These are phyloP conservation scores for Agelastica alni DNA, from an alignment of 2,888 invertebrate genomes.

Conservation along the genomic window DNA sequence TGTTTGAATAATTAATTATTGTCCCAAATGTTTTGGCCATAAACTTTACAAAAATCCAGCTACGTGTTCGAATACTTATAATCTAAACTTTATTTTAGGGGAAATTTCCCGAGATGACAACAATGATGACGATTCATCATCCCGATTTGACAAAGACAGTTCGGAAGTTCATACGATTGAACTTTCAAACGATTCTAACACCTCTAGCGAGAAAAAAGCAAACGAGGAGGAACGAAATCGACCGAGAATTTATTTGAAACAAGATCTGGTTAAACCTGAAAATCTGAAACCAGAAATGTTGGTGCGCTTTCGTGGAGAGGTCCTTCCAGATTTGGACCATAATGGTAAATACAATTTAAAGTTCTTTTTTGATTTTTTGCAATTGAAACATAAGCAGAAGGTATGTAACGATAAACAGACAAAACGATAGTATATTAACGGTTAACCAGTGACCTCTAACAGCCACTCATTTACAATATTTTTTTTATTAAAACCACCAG, in stretches of 20 bases:
- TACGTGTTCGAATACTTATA: neutral
- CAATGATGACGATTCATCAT: constrained; percentile 35
- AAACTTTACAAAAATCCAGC: neutral
- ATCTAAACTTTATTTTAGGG: constrained; percentile 19
- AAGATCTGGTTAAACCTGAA: constrained; percentile 56
- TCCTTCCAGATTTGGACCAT: constrained; percentile 48
- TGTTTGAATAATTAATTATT: too few species aligned
- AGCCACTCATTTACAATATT: too few species aligned
- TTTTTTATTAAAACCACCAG: too few species aligned
- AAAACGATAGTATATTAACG: too few species aligned
- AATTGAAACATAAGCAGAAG: too few species aligned
- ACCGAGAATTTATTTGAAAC: constrained; percentile 55
- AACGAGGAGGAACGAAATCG: constrained; percentile 34
- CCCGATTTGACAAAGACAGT: constrained; percentile 34
- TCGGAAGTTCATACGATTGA: constrained; percentile 53
- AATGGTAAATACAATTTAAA: too few species aligned
- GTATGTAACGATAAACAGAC: too few species aligned
- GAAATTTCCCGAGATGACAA: constrained; percentile 34
- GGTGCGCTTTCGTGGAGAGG: constrained; percentile 53
- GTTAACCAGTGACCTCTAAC: too few species aligned
- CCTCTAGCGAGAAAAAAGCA: constrained; percentile 42
- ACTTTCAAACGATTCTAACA: constrained; percentile 55
- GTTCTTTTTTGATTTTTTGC: too few species aligned
- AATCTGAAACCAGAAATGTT: constrained; percentile 57
- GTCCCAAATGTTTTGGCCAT: too few species aligned